Evolutionary conservation across 2,113 vertebrate species (phyloP).

Genomic region (Microcebus griseorufus): DNA sequence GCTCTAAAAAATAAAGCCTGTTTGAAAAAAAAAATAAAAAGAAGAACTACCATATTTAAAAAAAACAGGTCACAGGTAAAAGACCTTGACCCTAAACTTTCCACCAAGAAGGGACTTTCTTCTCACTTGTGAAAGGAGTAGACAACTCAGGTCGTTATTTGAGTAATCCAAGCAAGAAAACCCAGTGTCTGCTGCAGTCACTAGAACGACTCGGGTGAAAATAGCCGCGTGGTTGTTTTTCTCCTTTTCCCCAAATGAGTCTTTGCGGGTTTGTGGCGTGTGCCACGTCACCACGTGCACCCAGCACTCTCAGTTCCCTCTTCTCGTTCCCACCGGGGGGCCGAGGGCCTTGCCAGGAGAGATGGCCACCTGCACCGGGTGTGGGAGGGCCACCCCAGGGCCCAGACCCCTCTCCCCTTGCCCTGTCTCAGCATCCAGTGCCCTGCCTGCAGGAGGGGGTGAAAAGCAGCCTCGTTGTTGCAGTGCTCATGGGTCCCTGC

Average conservation of each 20-base stretch:
- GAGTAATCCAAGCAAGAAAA: slow-evolving; percentile 46
- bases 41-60: background rate
- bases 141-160: background rate
- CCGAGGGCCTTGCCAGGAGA: background rate
- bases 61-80: background rate
- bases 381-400: background rate
- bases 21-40: background rate
- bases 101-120: slow-evolving; percentile 71
- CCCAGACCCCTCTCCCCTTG: background rate
- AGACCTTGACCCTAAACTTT: background rate
- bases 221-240: slow-evolving; percentile 40
- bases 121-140: slow-evolving; percentile 32
- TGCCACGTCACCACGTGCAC: fast-evolving
- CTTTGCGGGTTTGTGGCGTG: background rate
- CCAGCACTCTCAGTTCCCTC: background rate
- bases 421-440: fast-evolving
- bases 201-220: background rate
- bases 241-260: background rate
- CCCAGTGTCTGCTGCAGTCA: background rate
- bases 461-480: too few relatives aligned
- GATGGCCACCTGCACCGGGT: background rate
- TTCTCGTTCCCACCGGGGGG: background rate
- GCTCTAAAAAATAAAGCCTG: background rate
- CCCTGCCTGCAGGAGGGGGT: background rate
- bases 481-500: fast-evolving